Conservation (phyloP, 2,797 vertebrate species). For the Margarornis squamiger region DNA sequence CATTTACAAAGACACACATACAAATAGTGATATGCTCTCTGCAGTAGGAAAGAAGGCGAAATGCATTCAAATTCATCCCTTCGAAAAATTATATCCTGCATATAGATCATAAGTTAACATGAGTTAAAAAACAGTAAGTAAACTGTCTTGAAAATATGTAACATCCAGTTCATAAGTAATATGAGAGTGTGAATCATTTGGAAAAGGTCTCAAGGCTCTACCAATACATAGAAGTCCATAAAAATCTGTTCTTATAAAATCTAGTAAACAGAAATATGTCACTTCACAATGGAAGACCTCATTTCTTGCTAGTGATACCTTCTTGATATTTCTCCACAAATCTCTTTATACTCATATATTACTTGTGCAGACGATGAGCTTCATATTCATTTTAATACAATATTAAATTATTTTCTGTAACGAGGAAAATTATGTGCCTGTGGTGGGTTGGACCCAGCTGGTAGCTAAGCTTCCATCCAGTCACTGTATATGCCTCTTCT, state of each 20-base stretch:
- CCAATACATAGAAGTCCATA: not conserved
- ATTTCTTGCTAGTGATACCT: not conserved
- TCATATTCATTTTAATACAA: not conserved
- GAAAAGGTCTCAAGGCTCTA: not conserved
- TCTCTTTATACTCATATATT: not conserved
- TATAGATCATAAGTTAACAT: not conserved
- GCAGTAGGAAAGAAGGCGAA: not conserved
- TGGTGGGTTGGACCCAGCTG: not conserved
- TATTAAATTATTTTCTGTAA: not conserved
- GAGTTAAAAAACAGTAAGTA: not conserved
- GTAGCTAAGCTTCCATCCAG: not conserved
- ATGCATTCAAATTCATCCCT: not conserved
- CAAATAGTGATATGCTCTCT: not conserved
- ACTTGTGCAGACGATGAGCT: not conserved
- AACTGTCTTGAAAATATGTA: not conserved
- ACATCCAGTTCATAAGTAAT: not conserved
- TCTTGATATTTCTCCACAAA: not conserved
- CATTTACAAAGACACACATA: not conserved
- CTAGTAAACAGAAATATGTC: not conserved
- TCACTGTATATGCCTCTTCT: rapidly evolving
- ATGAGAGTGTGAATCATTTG: not conserved
- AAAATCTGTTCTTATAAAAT: not conserved
- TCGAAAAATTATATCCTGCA: rapidly evolving
- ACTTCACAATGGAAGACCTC: not conserved
- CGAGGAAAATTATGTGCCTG: not conserved